A percentile compares a stretch with the other conserved stretches of the same genome.
phyloP scores from a whole-genome alignment of 2,888 invertebrate genomes.

The Timandra comae region DNA sequence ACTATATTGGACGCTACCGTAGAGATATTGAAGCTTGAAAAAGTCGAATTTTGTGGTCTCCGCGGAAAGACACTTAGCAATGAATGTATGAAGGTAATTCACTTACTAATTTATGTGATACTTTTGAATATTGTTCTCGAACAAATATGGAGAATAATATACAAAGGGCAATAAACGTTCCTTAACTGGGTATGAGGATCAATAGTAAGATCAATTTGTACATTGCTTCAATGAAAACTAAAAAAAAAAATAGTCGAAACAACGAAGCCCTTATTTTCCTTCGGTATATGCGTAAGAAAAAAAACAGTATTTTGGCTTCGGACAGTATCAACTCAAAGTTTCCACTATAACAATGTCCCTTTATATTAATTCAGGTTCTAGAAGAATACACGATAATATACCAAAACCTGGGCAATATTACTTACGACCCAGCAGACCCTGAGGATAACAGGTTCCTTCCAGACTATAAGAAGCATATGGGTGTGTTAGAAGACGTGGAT shows the following conservation, averaged over 20 bases:
- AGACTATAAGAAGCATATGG: slow-evolving; percentile 80
- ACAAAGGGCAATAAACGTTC: too few relatives aligned
- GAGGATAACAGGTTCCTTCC: slow-evolving; percentile 79
- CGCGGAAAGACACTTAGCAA: slow-evolving; percentile 78
- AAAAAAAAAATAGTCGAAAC: too few relatives aligned
- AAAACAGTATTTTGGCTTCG: too few relatives aligned
- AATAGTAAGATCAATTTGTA: too few relatives aligned
- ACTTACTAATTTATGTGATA: neutral
- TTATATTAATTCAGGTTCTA: slow-evolving; percentile 53
- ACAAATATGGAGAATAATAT: too few relatives aligned
- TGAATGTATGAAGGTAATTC: slow-evolving; percentile 64
- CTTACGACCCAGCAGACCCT: slow-evolving; percentile 86
- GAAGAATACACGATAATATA: slow-evolving; percentile 55
- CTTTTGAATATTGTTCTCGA: neutral
- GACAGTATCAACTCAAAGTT: too few relatives aligned
- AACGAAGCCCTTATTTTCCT: too few relatives aligned
- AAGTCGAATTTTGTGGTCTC: slow-evolving; percentile 85
- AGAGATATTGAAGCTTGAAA: slow-evolving; percentile 92
- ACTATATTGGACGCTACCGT: slow-evolving; percentile 84
- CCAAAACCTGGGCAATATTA: slow-evolving; percentile 66
- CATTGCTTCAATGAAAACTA: too few relatives aligned
- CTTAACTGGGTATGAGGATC: too few relatives aligned
- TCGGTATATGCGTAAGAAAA: too few relatives aligned
- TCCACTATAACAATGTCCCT: too few relatives aligned
- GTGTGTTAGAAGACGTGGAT: slow-evolving; percentile 83